Conservation (phyloP, 2,113 vertebrate genomes). For the Plectropomus leopardus region DNA sequence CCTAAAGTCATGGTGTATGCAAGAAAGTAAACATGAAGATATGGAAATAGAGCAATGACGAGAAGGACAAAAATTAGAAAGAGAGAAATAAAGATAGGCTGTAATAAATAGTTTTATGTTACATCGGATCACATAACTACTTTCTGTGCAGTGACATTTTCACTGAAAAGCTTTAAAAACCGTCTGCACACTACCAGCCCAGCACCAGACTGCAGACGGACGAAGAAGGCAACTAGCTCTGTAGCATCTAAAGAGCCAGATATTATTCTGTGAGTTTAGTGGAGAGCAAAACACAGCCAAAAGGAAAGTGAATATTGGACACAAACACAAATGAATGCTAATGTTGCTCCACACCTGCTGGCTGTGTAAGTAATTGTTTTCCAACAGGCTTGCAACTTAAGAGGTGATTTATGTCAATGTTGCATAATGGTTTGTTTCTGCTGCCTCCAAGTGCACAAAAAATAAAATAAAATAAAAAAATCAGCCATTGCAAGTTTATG, state of each 20-base stretch:
- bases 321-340: slow-evolving; percentile 25
- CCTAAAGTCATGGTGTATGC: not conserved
- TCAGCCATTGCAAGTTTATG: not conserved
- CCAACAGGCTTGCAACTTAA: slow-evolving; percentile 2
- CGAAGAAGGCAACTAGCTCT: not conserved
- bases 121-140: not conserved
- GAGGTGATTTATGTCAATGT: slow-evolving; percentile 1
- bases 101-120: not conserved
- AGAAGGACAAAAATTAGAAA: not conserved
- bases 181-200: not conserved
- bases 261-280: slow-evolving; percentile 22
- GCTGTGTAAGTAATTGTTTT: slow-evolving; percentile 12
- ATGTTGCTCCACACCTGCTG: slow-evolving; percentile 5
- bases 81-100: not conserved
- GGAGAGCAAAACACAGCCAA: slow-evolving; percentile 13
- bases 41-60: not conserved
- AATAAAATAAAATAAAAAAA: too few species aligned
- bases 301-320: slow-evolving; percentile 22
- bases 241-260: slow-evolving; percentile 18
- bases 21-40: not conserved
- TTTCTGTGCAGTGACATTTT: not conserved
- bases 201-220: not conserved
- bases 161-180: slow-evolving; percentile 11
- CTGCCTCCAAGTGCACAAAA: not conserved
- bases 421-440: not conserved